Percentiles rank a stretch among this genome's conserved stretches.
Evolutionary conservation across 2,797 vertebrate genomes (phyloP).

Genomic region (Sphenodon punctatus): DNA sequence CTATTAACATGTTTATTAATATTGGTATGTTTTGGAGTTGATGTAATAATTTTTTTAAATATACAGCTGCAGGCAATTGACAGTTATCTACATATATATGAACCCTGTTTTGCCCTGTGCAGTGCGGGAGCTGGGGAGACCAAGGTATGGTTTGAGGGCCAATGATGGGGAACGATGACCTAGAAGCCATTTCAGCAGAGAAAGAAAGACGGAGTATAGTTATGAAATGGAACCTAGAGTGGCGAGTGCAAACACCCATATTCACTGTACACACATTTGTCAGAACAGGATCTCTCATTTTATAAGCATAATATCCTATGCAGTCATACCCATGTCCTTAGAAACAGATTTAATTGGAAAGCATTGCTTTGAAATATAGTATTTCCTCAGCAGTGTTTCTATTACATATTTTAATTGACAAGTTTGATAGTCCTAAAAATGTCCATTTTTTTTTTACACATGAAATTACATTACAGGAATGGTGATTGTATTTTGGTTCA

Average conservation of each 20-base stretch:
- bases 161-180: no score
- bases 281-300: fast-evolving
- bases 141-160: background rate
- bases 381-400: background rate
- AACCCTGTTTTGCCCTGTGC: no score
- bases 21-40: no score
- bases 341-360: background rate
- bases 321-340: background rate
- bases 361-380: background rate
- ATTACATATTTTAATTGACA: background rate
- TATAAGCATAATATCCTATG: background rate
- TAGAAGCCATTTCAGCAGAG: background rate
- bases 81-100: background rate
- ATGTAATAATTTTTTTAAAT: no score
- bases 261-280: background rate
- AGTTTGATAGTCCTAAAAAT: background rate
- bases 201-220: background rate
- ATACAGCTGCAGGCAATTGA: no score
- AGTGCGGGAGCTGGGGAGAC: no score
- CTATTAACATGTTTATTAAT: background rate
- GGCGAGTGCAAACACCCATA: fast-evolving
- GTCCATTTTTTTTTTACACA: slow-evolving; percentile 31
- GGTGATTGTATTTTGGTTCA: background rate
- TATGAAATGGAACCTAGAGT: background rate
- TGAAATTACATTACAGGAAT: slow-evolving; percentile 5